These are phyloP conservation scores for Caranx melampygus DNA, from an alignment of 2,113 vertebrate species.

Conservation along the genomic window DNA sequence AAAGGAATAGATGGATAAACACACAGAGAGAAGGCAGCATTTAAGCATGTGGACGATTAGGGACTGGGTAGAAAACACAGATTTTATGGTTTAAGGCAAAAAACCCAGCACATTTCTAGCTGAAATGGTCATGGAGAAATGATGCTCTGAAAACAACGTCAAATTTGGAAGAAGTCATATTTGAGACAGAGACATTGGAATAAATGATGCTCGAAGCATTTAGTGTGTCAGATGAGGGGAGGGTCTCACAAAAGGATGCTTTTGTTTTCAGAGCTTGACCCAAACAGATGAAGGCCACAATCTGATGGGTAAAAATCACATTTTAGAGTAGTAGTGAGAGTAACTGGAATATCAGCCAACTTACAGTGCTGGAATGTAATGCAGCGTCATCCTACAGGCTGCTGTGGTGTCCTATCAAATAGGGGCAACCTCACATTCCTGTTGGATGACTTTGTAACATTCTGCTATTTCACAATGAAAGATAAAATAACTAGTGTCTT, in stretches of 20 bases:
- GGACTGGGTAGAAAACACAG: too few species aligned
- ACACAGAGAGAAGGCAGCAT: too few species aligned
- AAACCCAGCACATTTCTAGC: too few species aligned
- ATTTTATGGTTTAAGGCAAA: too few species aligned
- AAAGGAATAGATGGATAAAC: too few species aligned
- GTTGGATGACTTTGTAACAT: not conserved
- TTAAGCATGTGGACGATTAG: too few species aligned
- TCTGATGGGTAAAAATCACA: not conserved
- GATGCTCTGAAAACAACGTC: too few species aligned
- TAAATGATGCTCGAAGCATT: not conserved
- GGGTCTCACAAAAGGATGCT: not conserved
- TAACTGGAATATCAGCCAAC: not conserved
- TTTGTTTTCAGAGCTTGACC: not conserved
- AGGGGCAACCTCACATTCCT: not conserved
- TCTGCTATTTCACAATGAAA: not conserved
- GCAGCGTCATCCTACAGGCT: not conserved
- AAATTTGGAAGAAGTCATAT: not conserved
- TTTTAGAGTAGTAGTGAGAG: too few species aligned
- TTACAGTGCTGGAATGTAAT: not conserved
- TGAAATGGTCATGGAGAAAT: too few species aligned
- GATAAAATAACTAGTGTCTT: too few species aligned
- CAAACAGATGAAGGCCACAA: not conserved
- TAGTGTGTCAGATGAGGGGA: not conserved
- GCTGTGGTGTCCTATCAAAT: not conserved
- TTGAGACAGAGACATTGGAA: not conserved